A percentile compares a stretch with the other conserved stretches of the same genome.
phyloP scores from a whole-genome alignment of 2,888 invertebrate genomes.

The Vandiemenella viatica region DNA sequence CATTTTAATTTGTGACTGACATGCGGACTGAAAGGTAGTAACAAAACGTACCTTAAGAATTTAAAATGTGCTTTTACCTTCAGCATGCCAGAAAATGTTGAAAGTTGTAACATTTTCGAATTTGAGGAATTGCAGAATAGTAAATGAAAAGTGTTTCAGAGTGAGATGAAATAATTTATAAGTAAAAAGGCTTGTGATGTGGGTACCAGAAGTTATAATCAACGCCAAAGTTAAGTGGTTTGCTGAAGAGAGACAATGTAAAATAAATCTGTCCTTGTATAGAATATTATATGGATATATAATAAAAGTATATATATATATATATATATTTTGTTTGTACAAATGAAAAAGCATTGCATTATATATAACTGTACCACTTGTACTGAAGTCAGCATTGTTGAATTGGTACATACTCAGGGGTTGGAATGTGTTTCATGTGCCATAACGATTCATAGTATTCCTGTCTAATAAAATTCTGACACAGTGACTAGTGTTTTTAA shows the following conservation, averaged over 20 bases:
- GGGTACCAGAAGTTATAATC: neutral
- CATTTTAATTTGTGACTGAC: too few species aligned
- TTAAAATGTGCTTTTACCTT: too few species aligned
- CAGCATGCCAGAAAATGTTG: too few species aligned
- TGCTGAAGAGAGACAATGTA: neutral
- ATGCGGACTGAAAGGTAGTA: too few species aligned
- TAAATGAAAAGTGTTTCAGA: too few species aligned
- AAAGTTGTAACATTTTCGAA: too few species aligned
- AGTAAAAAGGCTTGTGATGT: conserved; percentile 6
- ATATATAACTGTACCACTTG: neutral
- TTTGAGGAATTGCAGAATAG: too few species aligned
- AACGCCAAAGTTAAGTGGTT: conserved; percentile 5
- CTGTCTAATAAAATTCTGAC: neutral
- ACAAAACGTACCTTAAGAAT: too few species aligned
- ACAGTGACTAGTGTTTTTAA: too few species aligned
- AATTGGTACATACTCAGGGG: conserved; percentile 10
- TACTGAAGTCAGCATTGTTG: neutral
- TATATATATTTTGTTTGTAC: conserved; percentile 1
- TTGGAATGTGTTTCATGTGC: conserved; percentile 1
- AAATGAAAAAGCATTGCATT: conserved; percentile 1
- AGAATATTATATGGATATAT: neutral
- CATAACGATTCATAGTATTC: neutral
- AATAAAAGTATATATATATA: neutral
- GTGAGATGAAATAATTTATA: too few species aligned
- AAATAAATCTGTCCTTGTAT: neutral